These are phyloP conservation scores for Rhabdomys pumilio DNA, from an alignment of 2,797 vertebrate genomes.

Conservation along the genomic window DNA sequence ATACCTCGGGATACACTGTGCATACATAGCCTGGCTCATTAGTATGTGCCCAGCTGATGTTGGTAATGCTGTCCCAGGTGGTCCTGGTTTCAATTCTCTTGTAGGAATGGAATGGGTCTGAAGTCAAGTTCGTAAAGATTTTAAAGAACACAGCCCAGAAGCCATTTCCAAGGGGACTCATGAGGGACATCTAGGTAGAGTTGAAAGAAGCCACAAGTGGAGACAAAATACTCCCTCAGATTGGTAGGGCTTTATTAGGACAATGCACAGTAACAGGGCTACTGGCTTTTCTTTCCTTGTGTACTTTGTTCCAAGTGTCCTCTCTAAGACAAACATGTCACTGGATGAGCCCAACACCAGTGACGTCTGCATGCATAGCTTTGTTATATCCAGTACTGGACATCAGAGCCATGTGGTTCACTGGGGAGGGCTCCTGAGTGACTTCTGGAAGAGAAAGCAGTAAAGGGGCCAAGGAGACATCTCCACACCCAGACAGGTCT, in stretches of 20 bases:
- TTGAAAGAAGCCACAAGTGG: fast-evolving
- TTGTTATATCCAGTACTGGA: not conserved
- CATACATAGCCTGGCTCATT: not conserved
- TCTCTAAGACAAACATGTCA: not conserved
- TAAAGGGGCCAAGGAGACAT: too few species aligned
- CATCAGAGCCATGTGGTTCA: not conserved
- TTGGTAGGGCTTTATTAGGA: not conserved
- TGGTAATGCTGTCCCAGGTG: not conserved
- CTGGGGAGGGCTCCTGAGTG: not conserved
- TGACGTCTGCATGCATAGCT: fast-evolving
- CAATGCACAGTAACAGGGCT: not conserved
- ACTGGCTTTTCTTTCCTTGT: not conserved
- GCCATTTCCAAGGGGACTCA: not conserved
- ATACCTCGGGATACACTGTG: fast-evolving
- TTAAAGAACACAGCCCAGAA: not conserved
- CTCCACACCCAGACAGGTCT: fast-evolving
- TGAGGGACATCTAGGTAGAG: not conserved
- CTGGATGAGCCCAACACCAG: too few species aligned
- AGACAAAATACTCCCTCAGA: not conserved
- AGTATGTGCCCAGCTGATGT: fast-evolving
- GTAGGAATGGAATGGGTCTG: not conserved
- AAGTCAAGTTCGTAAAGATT: not conserved
- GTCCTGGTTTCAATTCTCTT: not conserved
- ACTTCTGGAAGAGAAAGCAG: not conserved
- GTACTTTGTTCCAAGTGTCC: not conserved